Evolutionary conservation across 2,797 vertebrate genomes (phyloP).

Genomic region (Arnoldichthys spilopterus): DNA sequence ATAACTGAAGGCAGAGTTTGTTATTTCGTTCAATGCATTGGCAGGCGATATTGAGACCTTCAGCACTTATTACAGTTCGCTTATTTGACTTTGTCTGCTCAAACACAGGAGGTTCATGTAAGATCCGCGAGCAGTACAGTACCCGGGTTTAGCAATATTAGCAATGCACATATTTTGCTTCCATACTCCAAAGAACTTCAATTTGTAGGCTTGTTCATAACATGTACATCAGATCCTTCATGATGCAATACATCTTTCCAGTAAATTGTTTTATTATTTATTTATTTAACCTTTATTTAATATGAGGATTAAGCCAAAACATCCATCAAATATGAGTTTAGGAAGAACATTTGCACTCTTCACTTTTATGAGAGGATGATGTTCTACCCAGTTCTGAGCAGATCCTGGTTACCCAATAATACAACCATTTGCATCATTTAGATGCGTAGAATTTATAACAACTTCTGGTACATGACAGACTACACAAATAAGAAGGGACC

Average conservation of each 20-base stretch:
- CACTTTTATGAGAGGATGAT: no score
- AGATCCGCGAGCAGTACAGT: conserved; percentile 30
- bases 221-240: conserved; percentile 4
- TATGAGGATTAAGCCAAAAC: no score
- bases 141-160: conserved; percentile 42
- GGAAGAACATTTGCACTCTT: no score
- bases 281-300: no score
- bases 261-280: no score
- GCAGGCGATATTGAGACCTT: conserved; percentile 68
- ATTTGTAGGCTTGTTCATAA: conserved; percentile 31
- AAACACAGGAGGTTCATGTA: conserved; percentile 46
- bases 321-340: no score
- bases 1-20: conserved; percentile 73
- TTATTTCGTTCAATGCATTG: conserved; percentile 79
- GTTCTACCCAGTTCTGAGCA: no score
- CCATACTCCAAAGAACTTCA: conserved; percentile 4
- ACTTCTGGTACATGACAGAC: no score
- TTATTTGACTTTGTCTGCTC: conserved; percentile 76
- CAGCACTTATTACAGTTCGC: conserved; percentile 72
- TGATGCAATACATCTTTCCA: not conserved
- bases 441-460: no score
- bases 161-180: conserved; percentile 27
- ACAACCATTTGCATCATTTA: no score
- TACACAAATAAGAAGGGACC: no score
- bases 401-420: no score